Evolutionary conservation across 2,888 invertebrate species (phyloP), one percentile per base, ranked within the genome.

Genomic region (Monoplex corrugatus): DNA sequence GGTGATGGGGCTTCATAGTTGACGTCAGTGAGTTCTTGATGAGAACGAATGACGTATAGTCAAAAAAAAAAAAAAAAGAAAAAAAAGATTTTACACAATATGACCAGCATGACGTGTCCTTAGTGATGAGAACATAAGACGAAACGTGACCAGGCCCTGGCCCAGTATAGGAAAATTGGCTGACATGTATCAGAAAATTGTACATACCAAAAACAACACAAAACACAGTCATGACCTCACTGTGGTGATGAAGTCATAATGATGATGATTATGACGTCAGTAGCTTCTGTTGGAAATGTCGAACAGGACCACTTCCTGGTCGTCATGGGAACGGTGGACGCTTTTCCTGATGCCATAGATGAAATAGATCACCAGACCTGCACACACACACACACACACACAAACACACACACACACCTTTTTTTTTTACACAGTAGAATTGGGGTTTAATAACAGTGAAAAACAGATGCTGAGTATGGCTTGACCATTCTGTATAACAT

Each of bases 281-380:
- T 82, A 68, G 44, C 86, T 87, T 10, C 88, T 88, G 84, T 92
- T 90, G 16, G 93, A 92, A 40, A 95, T 93, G 90, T 94, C 95
- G 86, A 94, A 94, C n/a, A 95, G 90, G 32, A 95, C 92, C 0
- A 94, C 95, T 89, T 95, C 94, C 83, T 94, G 94, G 38, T 95
- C 94, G 83, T 94, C 94, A 16, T 89, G 80, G 13, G 82, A 88
- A 45, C 87, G 87, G 80, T 91, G 87, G 32, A 86, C 75, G 57
- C 96, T 96, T 92, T 95, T 93, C 80, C 94, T 93, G 13, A 96
- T 93, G 6, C 96, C 96, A 89, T 96, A 95, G 10, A 90, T 80
- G 86, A 95, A 94, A 89, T 96, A 96, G 57, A 96, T 91, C 10
- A 95, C 84, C 44, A 95, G 91, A 16, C 96, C 96, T 95, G 92